Evolutionary conservation across 2,113 vertebrate genomes (phyloP).

Genomic region (Cynoglossus semilaevis): DNA sequence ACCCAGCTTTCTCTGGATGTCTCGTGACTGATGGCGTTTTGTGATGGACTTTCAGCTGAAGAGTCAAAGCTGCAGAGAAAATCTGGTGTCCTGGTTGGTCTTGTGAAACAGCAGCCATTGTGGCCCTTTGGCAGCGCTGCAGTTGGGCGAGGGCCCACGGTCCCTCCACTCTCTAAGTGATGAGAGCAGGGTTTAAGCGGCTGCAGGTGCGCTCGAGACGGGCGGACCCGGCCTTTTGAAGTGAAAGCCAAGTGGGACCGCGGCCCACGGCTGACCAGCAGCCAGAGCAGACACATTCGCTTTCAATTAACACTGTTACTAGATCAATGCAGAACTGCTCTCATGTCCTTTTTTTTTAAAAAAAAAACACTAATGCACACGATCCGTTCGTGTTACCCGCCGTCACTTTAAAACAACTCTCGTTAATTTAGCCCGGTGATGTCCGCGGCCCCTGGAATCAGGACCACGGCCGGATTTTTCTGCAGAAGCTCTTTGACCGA

Average conservation of each 20-base stretch:
- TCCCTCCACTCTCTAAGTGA: constrained; percentile 67
- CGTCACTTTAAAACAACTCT: too few relatives aligned
- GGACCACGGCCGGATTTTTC: not conserved
- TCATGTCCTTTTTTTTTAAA: constrained; percentile 29
- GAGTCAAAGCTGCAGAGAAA: constrained; percentile 21
- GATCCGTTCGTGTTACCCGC: too few relatives aligned
- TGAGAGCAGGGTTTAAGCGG: constrained; percentile 71
- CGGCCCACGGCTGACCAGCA: constrained; percentile 67
- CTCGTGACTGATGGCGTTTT: constrained; percentile 4
- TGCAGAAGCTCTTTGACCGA: not conserved
- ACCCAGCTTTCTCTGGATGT: constrained; percentile 9
- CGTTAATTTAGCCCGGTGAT: not conserved
- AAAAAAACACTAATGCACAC: not conserved
- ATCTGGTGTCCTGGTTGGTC: constrained; percentile 41
- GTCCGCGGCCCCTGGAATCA: not conserved
- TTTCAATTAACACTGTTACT: constrained; percentile 69
- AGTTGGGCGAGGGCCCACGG: constrained; percentile 43
- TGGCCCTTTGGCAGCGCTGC: constrained; percentile 47
- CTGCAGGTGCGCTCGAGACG: constrained; percentile 69
- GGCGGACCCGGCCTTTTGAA: constrained; percentile 64
- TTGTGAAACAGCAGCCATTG: constrained; percentile 43
- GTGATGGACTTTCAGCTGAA: constrained; percentile 21
- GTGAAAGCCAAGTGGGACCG: constrained; percentile 70
- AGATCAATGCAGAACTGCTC: constrained; percentile 21
- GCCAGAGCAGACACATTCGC: constrained; percentile 71